Base-by-base conservation (phyloP, 2,888 invertebrate species). In the Cheilosia vulpina region DNA sequence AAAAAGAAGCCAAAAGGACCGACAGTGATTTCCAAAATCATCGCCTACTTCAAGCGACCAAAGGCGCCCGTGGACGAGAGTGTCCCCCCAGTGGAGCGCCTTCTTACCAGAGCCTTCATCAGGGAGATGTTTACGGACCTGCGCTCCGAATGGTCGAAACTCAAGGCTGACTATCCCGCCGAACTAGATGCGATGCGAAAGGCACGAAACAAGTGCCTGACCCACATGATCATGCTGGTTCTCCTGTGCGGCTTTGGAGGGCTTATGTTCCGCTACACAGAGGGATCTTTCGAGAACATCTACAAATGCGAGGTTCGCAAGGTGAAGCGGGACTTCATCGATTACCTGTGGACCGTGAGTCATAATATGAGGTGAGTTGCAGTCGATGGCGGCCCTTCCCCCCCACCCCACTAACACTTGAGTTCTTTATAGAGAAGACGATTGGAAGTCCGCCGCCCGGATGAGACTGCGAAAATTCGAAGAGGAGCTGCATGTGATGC, bases 241-340 rank as follows among this genome's bases (percentile, higher is more conserved):
- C 94, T 96, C 73, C 93, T 96, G 88, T 96, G 96, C 89, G 97
- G 97, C 4, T 92, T 96, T 62, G 97, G 97, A 1, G 97, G 96
- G 0, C 93, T 97, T 62, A 93, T 96, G 89, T 97, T 97, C 89
- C 95, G 96, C 87, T 95, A 95, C 87, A 95, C 96, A 24, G 98
- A 98, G 91, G 97, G 97, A 3, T 94, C 96, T 2, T 96, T 97
- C 88, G 98, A 98, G 90, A 94, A 96, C 83, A 96, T 96, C 87
- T 97, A 96, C 92, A 98, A 98, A 92, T 97, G 97, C 90, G 96
- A 97, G 9, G 96, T 97, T 53, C 96, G 97, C 88, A 94, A 96
- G 88, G 96, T 97, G 0, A 97, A 97, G 90, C 93, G 97, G 5
- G 96, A 97, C 91, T 97, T 98, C 88, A 95, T 98, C 77, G 97